Evolutionary conservation across 1,140 invertebrate species (phyloP), one percentile per base, ranked within the genome.

Genomic region (Eciton burchellii): DNA sequence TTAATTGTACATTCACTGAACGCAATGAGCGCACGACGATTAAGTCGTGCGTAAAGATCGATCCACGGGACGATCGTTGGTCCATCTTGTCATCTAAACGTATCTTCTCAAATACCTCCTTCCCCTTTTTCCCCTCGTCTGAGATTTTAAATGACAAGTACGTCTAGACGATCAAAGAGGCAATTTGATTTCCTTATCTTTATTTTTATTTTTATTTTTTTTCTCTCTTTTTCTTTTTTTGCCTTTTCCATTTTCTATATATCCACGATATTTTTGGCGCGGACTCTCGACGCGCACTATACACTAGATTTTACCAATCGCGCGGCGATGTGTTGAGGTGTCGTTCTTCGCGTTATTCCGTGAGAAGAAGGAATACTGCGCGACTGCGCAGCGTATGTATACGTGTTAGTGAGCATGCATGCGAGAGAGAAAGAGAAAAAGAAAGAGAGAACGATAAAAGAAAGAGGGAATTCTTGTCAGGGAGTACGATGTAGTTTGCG

Each of bases 241-340:
- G 79, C 82, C 84, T 19, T 89, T 89, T 85, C 79, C 82, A 87
- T 86, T 88, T 89, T 86, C 82, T 88, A 88, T 79, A 81, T 88
- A 84, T 89, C 82, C 70, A 85, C 26, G 73, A 35, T 35, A 35
- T 35, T 84, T 35, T 84, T 52, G 60, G 71, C 65, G 59, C 82
- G 82, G 60, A 62, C 76, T 47, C 54, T 71, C 29, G 43, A 35
- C 52, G 73, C 71, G 65, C 63, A 81, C 62, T 56, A n/a, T n/a
- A 77, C 43, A 52, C 14, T 9, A 68, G 70, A 49, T 68, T 79
- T 54, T 57, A 43, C 8, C 68, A 57, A 68, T 12, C 29, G 19
- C 60, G 60, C 29, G 11, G 24, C 49, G 74, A 79, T 21, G 16
- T 26, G 16, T 26, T 35, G 16, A 1, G 26, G n/a, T 14, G 57